Conservation (phyloP, 2,888 invertebrate genomes). For the Nebria brevicollis region DNA sequence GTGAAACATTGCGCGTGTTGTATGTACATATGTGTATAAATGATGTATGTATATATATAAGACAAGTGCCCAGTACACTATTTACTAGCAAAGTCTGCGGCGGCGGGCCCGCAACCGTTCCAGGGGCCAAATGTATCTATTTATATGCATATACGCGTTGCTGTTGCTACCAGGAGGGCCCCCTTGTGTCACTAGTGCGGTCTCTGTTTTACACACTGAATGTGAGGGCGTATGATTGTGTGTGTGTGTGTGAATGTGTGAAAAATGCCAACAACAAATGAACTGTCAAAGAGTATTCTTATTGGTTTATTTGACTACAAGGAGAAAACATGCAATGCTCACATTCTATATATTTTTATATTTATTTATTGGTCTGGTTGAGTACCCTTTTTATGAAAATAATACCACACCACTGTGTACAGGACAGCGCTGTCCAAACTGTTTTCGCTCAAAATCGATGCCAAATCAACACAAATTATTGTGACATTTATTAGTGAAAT, state of each 20-base stretch:
- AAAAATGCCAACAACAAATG: background rate
- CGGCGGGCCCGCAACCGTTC: slow-evolving; percentile 13
- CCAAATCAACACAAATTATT: background rate
- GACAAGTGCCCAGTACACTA: background rate
- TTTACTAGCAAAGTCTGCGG: background rate
- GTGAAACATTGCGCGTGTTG: background rate
- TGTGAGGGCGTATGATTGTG: background rate
- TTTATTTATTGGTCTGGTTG: too few relatives aligned
- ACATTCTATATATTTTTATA: too few relatives aligned
- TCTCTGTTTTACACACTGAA: background rate
- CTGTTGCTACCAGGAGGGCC: background rate
- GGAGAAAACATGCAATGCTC: too few relatives aligned
- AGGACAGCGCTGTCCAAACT: background rate
- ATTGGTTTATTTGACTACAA: too few relatives aligned
- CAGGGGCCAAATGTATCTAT: slow-evolving; percentile 30
- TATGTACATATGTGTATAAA: background rate
- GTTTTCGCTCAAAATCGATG: background rate
- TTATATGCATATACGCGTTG: slow-evolving; percentile 10
- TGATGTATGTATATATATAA: background rate
- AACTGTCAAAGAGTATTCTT: background rate
- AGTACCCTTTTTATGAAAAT: background rate
- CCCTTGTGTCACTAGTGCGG: background rate
- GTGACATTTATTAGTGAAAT: background rate
- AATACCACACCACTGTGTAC: background rate
- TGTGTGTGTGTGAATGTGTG: background rate